Base-by-base conservation (phyloP, 2,888 invertebrate species). In the Drosophila kokeensis region DNA sequence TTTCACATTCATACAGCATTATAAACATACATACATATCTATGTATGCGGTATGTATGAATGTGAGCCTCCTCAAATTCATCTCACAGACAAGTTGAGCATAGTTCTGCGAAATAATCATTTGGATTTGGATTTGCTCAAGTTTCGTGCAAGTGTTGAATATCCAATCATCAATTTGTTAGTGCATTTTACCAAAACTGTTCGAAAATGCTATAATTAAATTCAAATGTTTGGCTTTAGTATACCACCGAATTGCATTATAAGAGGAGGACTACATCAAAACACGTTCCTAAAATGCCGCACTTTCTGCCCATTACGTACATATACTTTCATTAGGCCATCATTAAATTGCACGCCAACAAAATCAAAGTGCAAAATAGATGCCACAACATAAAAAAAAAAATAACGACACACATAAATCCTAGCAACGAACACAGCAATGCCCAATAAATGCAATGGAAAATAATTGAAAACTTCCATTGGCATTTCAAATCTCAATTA, bases 121-220 rank as follows among this genome's bases (percentile, higher is more conserved):
- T 60, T 27, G 42, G 62, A 45, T 52, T 38, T 50, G 48, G 29
- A 4, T 29, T 62, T 29, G 48, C 38, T 50, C 42, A 77, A 62
- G 59, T 66, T 64, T 45, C 21, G 38, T 58, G 38, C 62, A 79
- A 79, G 79, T 82, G 79, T 79, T 79, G 48, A 53, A 68, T 67
- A 79, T 82, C 65, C 79, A 79, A n/a, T n/a, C n/a, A n/a, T n/a
- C n/a, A n/a, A 82, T 82, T 79, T 82, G 62, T 82, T 81, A 77
- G 61, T 73, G 66, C 55, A 61, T 72, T 81, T 64, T n/a, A 13
- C 27, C 54, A 32, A 29, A 73, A 55, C 48, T 61, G 45, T 27
- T 18, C 34, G 59, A 29, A 73, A 82, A 78, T 82, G 53, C 58
- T 67, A 45, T 64, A 67, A 72, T 81, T 72, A 48, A 72, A 67